Conservation (phyloP, 2,888 invertebrate species). For the Lithophane semibrunnea region DNA sequence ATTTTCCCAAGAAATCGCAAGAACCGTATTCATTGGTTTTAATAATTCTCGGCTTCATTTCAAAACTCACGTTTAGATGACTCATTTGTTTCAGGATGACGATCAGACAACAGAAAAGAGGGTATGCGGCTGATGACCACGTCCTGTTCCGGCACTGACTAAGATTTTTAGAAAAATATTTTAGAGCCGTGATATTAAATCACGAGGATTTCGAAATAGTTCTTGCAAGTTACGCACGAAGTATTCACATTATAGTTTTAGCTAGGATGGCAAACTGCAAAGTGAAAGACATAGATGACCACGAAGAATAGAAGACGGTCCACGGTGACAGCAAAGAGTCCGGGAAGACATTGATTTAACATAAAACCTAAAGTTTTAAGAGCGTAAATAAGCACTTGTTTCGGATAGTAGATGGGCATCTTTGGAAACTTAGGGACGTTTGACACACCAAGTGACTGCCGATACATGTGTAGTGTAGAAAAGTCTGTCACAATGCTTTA, state of each 20-base stretch:
- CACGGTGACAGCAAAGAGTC: no score
- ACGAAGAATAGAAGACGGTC: no score
- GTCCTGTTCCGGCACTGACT: conserved; percentile 54
- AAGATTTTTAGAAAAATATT: conserved; percentile 8
- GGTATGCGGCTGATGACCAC: conserved; percentile 14
- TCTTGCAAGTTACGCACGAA: conserved; percentile 3
- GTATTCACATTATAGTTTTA: background rate
- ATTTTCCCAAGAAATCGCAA: background rate
- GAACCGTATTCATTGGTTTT: background rate
- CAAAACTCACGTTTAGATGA: background rate
- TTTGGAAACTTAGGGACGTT: no score
- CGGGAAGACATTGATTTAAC: no score
- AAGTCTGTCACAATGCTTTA: no score
- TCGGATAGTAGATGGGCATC: no score
- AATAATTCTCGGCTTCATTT: background rate
- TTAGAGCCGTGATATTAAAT: conserved; percentile 10
- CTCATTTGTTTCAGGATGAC: conserved; percentile 52
- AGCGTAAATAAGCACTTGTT: no score
- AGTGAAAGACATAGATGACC: background rate
- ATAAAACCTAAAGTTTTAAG: no score
- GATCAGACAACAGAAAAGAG: conserved; percentile 45
- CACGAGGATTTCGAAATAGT: conserved; percentile 15
- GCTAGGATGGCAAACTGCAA: background rate
- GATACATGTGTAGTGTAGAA: no score
- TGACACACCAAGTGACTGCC: no score